Evolutionary conservation across 2,113 vertebrate genomes (phyloP).

Genomic region (Hipposideros armiger): DNA sequence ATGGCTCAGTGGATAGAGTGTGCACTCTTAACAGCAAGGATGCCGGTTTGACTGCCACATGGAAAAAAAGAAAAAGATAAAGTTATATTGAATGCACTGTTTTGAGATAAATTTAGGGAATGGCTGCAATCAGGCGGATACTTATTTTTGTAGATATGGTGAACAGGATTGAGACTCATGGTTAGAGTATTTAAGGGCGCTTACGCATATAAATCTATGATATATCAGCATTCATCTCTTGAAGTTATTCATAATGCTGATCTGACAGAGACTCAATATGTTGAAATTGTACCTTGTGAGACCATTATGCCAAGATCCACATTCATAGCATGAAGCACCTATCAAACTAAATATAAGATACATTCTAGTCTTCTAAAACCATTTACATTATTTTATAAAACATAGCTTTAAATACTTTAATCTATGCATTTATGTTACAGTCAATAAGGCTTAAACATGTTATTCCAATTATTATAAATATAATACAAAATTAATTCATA

Average conservation of each 20-base stretch:
- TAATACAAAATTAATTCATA: conserved; percentile 7
- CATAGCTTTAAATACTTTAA: background rate
- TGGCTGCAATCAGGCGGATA: background rate
- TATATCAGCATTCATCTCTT: background rate
- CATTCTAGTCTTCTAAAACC: background rate
- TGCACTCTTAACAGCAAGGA: no score
- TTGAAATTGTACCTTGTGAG: background rate
- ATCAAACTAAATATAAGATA: background rate
- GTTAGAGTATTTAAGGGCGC: background rate
- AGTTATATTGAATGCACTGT: background rate
- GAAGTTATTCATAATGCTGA: background rate
- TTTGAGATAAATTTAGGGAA: background rate
- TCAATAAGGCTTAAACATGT: background rate
- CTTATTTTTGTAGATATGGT: background rate
- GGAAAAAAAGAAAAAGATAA: background rate
- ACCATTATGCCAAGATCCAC: background rate
- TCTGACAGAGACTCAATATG: background rate
- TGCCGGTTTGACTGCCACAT: no score
- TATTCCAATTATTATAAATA: background rate
- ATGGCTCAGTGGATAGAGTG: no score
- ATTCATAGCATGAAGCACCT: background rate
- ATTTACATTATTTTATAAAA: background rate
- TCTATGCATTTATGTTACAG: background rate
- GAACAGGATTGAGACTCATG: background rate
- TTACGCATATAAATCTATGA: background rate